A percentile compares a stretch with the other conserved stretches of the same genome.
phyloP scores from a whole-genome alignment of 2,888 invertebrate species.

The Leptopterna dolabrata region DNA sequence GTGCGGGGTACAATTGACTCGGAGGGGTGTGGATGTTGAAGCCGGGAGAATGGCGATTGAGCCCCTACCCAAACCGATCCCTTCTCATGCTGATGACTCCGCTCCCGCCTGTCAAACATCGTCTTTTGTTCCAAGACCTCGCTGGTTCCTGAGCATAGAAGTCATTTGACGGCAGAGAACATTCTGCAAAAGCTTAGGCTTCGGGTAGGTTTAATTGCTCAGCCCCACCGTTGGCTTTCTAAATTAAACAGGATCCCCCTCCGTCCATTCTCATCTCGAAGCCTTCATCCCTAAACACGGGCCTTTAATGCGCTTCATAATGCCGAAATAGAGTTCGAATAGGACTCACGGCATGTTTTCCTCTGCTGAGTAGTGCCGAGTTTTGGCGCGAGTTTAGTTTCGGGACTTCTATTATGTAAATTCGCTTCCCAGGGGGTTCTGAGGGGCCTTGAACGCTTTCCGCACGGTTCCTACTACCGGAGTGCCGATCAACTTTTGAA shows the following conservation, averaged over 20 bases:
- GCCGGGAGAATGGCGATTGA: neutral
- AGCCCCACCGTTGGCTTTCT: neutral
- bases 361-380: neutral
- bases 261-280: neutral
- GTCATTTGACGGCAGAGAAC: neutral
- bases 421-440: neutral
- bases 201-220: neutral
- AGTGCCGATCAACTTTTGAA: neutral
- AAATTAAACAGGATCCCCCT: neutral
- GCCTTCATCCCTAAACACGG: neutral
- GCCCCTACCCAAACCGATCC: neutral
- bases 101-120: neutral
- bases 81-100: neutral
- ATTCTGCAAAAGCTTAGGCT: constrained; percentile 3
- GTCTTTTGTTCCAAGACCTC: neutral
- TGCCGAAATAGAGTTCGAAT: neutral
- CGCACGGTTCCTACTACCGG: neutral
- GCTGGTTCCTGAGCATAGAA: neutral
- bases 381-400: constrained; percentile 8
- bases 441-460: neutral
- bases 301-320: constrained; percentile 3
- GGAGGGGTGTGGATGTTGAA: neutral
- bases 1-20: neutral
- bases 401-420: neutral
- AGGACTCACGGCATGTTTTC: neutral